Percentiles rank a stretch among this genome's conserved stretches.
Conservation (phyloP, 2,888 invertebrate species). For the Patella pellucida region DNA sequence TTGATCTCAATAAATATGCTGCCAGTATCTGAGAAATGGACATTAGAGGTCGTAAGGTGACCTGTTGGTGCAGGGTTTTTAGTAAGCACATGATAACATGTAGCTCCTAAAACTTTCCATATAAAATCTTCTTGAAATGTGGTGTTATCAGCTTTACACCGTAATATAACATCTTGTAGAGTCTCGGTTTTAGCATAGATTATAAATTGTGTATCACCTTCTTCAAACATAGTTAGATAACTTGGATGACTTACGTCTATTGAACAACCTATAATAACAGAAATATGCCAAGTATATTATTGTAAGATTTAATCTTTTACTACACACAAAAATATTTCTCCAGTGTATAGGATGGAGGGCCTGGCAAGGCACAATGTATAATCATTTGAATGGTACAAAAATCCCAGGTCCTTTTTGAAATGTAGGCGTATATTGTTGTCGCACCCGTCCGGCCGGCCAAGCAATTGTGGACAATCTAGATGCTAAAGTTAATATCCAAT, state of each 20-base stretch:
- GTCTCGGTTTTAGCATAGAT: slow-evolving; percentile 40
- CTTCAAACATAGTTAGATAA: slow-evolving; percentile 40
- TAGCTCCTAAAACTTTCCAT: slow-evolving; percentile 35
- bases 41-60: slow-evolving; percentile 29
- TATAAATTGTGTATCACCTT: slow-evolving; percentile 31
- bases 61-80: slow-evolving; percentile 22
- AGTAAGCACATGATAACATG: slow-evolving; percentile 28
- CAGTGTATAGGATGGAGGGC: no score
- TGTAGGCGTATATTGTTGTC: no score
- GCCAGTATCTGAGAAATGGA: slow-evolving; percentile 29
- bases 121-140: slow-evolving; percentile 36
- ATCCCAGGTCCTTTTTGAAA: no score
- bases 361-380: no score
- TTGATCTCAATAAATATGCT: slow-evolving; percentile 33
- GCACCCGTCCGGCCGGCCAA: no score
- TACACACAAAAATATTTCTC: neutral
- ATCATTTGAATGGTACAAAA: no score
- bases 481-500: no score
- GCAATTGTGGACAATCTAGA: no score
- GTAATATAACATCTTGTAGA: slow-evolving; percentile 36
- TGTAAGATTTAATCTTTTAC: neutral
- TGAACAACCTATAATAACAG: slow-evolving; percentile 8
- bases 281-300: neutral
- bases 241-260: slow-evolving; percentile 31
- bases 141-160: slow-evolving; percentile 27